These are phyloP conservation scores for Somateria mollissima DNA, from an alignment of 2,797 vertebrate species.

Conservation along the genomic window DNA sequence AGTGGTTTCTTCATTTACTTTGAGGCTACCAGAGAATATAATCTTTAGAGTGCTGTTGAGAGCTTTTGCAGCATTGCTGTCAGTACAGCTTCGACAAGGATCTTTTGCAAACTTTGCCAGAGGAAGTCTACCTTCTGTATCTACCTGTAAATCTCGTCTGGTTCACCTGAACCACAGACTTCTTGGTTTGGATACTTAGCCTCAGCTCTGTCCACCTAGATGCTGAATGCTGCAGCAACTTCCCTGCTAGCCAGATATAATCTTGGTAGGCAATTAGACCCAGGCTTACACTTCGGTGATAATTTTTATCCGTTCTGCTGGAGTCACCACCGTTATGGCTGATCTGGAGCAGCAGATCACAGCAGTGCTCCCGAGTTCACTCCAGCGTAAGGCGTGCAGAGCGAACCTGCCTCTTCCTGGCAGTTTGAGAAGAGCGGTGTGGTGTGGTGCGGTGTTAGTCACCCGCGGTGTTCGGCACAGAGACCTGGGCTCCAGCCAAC, in stretches of 20 bases:
- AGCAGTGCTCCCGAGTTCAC: not conserved
- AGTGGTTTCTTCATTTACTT: not conserved
- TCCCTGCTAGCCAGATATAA: not conserved
- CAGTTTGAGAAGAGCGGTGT: not conserved
- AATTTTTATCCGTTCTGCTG: not conserved
- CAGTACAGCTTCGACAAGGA: not conserved
- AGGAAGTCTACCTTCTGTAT: not conserved
- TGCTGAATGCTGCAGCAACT: not conserved
- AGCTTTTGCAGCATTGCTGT: not conserved
- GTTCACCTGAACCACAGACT: not conserved
- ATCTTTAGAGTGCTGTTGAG: not conserved
- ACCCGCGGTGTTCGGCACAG: not conserved
- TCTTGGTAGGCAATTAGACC: not conserved
- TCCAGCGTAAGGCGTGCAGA: not conserved
- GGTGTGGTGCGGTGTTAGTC: not conserved
- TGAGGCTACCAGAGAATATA: not conserved
- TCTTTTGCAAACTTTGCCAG: not conserved
- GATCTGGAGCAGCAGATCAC: not conserved
- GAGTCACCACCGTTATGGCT: not conserved
- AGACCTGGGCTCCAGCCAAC: slow-evolving; percentile 9
- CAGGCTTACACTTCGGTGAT: not conserved
- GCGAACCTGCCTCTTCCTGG: not conserved
- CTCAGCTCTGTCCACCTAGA: not conserved
- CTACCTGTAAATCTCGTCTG: not conserved
- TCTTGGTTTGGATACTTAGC: not conserved